A percentile compares a stretch with the other conserved stretches of the same genome.
Evolutionary conservation across 2,797 vertebrate genomes (phyloP).

Genomic region (Thunnus albacares): DNA sequence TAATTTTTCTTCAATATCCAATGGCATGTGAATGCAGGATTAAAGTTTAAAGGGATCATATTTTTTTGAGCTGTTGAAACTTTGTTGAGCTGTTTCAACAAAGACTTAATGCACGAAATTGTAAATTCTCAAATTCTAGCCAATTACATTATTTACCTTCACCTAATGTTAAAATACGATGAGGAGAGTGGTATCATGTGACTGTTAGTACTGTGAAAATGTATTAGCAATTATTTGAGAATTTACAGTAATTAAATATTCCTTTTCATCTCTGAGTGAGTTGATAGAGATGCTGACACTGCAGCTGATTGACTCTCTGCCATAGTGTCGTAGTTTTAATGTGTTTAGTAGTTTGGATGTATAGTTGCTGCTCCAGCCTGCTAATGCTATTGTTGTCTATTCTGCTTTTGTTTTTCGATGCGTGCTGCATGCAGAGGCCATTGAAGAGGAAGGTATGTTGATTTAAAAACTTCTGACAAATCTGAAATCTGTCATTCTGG

Average conservation of each 20-base stretch:
- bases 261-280: background rate
- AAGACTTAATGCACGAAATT: background rate
- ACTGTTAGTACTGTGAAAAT: too few species aligned
- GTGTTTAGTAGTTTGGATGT: slow-evolving; percentile 14
- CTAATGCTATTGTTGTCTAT: slow-evolving; percentile 77
- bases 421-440: slow-evolving; percentile 88
- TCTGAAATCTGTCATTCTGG: slow-evolving; percentile 70
- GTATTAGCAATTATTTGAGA: slow-evolving; percentile 33
- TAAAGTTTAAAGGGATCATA: background rate
- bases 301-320: background rate
- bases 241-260: background rate
- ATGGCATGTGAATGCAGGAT: slow-evolving; percentile 20
- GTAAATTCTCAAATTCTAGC: slow-evolving; percentile 54
- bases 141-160: background rate
- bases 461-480: slow-evolving; percentile 52
- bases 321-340: background rate
- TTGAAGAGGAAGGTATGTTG: slow-evolving; percentile 88
- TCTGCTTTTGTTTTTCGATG: slow-evolving; percentile 82
- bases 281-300: background rate
- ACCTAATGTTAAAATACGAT: too few species aligned
- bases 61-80: background rate
- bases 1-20: background rate
- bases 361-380: slow-evolving; percentile 29
- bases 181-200: too few species aligned
- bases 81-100: too few species aligned